Base-by-base conservation (phyloP, 2,797 vertebrate genomes). In the Hydrocynus forskahlii region DNA sequence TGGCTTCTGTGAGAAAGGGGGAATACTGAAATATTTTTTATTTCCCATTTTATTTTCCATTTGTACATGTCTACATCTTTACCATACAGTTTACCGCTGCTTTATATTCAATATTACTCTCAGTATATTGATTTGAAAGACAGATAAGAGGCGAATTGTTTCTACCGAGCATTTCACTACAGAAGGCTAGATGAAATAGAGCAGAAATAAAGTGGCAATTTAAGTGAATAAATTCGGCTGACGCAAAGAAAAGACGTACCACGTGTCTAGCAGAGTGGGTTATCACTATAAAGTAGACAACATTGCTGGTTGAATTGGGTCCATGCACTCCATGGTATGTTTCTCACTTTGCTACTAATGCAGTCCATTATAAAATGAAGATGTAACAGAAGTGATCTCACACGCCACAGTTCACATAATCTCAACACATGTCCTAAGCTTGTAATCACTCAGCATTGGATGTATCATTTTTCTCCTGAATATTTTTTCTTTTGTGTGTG, bases 21-120 rank as follows among this genome's bases (percentile, higher is more conserved):
- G 75, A 77, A 75, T 25, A 55, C 59, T 54, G 45, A 60, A 57
- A 25, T 1, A 1, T 23, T 25, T 54, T 64, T 66, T 66, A 5
- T 23, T 25, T 8, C 14, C 16, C 48, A 13, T 54, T 62, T n/a
- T 21, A 40, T 67, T 54, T 45, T 23, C 50, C 50, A 67, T 60
- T 68, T 25, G 69, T 25, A 62, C 57, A 80, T 62, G 64, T 71
- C 17, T 35, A 13, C 45, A 76, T 62, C 66, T 62, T 85, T 70
- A 60, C 70, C 75, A 70, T 71, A 67, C 55, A 82, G 76, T 67
- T 57, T 59, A n/a, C n/a, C 2, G 2, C 21, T 73, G 23, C 52
- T 55, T 73, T 57, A 57, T 73, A 38, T 57, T 57, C 50, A 73
- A 7, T 57, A 55, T 38, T 5, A 69, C 66, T 23, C 23, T 4